These are phyloP conservation scores for Notospermus geniculatus DNA, from an alignment of 1,140 invertebrate species.

Conservation along the genomic window DNA sequence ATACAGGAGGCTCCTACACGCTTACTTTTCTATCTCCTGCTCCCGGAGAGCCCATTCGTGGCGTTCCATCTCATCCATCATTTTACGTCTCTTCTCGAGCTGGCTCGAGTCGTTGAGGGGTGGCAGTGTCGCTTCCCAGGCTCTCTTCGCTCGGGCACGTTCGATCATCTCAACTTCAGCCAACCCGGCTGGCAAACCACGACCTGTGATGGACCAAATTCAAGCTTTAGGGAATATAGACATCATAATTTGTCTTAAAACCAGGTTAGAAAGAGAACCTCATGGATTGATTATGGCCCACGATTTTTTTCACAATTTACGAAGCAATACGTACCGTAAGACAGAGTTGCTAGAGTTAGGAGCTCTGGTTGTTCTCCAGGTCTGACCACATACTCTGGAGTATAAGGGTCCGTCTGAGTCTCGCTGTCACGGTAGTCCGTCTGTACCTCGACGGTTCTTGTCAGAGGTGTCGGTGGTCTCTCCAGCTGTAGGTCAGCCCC, in stretches of 20 bases:
- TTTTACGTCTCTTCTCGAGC: conserved; percentile 59
- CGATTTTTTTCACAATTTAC: too few relatives aligned
- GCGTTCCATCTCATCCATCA: conserved; percentile 65
- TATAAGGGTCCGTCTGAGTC: conserved; percentile 75
- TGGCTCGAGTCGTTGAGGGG: conserved; percentile 58
- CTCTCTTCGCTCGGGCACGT: conserved; percentile 59
- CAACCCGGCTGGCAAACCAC: conserved; percentile 64
- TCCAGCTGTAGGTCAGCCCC: conserved; percentile 36
- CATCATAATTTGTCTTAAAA: too few relatives aligned
- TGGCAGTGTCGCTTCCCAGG: conserved; percentile 62
- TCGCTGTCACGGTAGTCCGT: conserved; percentile 74
- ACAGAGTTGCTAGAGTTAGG: conserved; percentile 63
- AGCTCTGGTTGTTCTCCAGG: conserved; percentile 63
- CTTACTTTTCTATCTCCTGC: conserved; percentile 58
- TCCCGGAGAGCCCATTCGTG: conserved; percentile 68
- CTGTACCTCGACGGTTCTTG: conserved; percentile 61
- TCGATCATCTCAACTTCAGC: conserved; percentile 67
- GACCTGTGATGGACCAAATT: conserved; percentile 42
- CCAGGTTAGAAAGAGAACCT: too few relatives aligned
- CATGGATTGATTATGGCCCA: too few relatives aligned
- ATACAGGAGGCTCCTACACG: too few relatives aligned
- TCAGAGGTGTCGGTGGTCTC: conserved; percentile 36
- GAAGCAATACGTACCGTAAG: conserved; percentile 63
- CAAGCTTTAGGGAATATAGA: too few relatives aligned
- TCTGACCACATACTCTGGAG: conserved; percentile 63